Conservation (phyloP, 2,113 vertebrate genomes). For the Strigops habroptila region DNA sequence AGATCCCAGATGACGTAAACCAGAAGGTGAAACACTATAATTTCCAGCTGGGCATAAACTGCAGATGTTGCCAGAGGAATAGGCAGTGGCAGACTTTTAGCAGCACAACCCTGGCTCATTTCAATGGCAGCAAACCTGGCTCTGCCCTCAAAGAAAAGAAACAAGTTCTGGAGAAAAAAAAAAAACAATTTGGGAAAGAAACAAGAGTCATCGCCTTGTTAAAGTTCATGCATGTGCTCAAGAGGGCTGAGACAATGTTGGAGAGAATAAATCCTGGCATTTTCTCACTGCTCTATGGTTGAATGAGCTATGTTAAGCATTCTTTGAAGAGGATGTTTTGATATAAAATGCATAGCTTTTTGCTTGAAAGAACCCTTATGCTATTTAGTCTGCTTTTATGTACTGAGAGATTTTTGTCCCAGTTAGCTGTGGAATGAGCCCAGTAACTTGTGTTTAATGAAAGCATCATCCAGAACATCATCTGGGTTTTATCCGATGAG, state of each 20-base stretch:
- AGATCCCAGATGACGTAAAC: background rate
- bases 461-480: background rate
- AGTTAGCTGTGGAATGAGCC: background rate
- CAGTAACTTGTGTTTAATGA: background rate
- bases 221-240: background rate
- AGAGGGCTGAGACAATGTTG: background rate
- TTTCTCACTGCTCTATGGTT: background rate
- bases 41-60: background rate
- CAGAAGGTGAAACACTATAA: background rate
- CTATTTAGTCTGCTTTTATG: background rate
- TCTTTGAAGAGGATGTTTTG: background rate
- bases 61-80: background rate
- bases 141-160: rapidly evolving
- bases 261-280: background rate
- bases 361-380: background rate
- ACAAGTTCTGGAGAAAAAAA: background rate
- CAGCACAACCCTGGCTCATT: background rate
- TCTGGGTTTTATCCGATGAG: background rate
- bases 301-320: background rate
- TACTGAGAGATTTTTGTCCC: background rate
- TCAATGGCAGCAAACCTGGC: background rate
- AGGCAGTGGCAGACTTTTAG: background rate
- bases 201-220: background rate
- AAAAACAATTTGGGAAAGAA: background rate
- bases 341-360: background rate